Percentiles rank a stretch among this genome's conserved stretches.
phyloP scores from a whole-genome alignment of 1,140 invertebrate species.

The Drosophila malerkotliana region DNA sequence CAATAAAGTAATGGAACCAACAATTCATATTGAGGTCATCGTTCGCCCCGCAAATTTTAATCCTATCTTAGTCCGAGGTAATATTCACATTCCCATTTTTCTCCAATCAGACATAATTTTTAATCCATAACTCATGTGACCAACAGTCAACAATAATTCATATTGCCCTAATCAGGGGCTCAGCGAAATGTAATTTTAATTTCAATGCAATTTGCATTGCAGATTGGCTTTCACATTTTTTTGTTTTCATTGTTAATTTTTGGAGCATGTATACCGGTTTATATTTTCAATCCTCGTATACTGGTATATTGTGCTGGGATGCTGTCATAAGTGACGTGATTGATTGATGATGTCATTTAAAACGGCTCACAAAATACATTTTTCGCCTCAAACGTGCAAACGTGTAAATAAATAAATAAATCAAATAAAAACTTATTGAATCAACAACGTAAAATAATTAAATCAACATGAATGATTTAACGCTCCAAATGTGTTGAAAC shows the following conservation, averaged over 20 bases:
- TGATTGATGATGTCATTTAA: constrained; percentile 79
- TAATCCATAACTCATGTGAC: constrained; percentile 46
- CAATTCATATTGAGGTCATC: constrained; percentile 22
- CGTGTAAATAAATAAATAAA: constrained; percentile 78
- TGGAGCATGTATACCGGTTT: constrained; percentile 14
- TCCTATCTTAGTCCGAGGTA: constrained; percentile 12
- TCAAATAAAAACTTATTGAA: constrained; percentile 76
- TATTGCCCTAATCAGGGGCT: constrained; percentile 54
- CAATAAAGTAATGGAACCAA: constrained; percentile 35
- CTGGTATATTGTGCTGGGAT: constrained; percentile 8
- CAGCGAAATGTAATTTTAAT: constrained; percentile 68
- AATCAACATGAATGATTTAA: constrained; percentile 83
- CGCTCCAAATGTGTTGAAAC: constrained; percentile 71
- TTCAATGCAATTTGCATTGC: constrained; percentile 46
- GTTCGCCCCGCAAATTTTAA: constrained; percentile 1
- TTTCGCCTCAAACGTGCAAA: constrained; percentile 39
- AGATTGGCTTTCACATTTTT: constrained; percentile 20
- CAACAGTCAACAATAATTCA: constrained; percentile 42
- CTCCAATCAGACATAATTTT: constrained; percentile 35
- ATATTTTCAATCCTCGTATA: background rate
- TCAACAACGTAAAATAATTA: constrained; percentile 80
- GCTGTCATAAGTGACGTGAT: constrained; percentile 63
- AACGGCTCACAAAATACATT: constrained; percentile 47
- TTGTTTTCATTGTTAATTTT: constrained; percentile 11
- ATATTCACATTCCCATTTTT: constrained; percentile 27